Percentiles rank a stretch among this genome's conserved stretches.
Conservation (phyloP, 2,888 invertebrate genomes). For the Mantis religiosa region DNA sequence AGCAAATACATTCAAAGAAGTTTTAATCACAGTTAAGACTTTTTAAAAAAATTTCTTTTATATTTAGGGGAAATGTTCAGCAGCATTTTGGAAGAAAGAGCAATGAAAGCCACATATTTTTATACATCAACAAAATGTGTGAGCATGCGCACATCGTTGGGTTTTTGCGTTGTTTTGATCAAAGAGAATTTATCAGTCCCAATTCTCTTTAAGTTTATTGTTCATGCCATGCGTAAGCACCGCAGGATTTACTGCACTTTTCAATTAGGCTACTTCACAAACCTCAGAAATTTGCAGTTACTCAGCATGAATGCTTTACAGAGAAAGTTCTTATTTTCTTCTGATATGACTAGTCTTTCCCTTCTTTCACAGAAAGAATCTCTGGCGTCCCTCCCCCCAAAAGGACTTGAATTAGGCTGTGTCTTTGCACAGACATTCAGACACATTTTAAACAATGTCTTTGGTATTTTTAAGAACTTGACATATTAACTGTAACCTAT, state of each 20-base stretch:
- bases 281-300: not conserved
- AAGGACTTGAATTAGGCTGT: not conserved
- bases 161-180: constrained; percentile 24
- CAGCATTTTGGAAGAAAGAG: constrained; percentile 25
- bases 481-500: constrained; percentile 23
- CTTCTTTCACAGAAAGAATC: constrained; percentile 31
- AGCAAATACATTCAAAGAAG: constrained; percentile 31
- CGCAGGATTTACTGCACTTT: not conserved
- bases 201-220: not conserved
- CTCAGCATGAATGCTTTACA: not conserved
- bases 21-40: constrained; percentile 32
- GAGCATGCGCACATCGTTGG: constrained; percentile 27
- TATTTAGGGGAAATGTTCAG: constrained; percentile 20
- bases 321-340: not conserved
- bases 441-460: constrained; percentile 21
- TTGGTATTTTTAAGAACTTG: constrained; percentile 29
- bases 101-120: constrained; percentile 24
- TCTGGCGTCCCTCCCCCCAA: not conserved
- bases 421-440: not conserved
- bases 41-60: constrained; percentile 13
- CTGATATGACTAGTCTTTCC: constrained; percentile 23
- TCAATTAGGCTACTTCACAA: not conserved
- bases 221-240: not conserved
- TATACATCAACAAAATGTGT: constrained; percentile 23
- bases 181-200: not conserved